These are phyloP conservation scores for Champsocephalus gunnari DNA, from an alignment of 2,797 vertebrate species.

Conservation along the genomic window DNA sequence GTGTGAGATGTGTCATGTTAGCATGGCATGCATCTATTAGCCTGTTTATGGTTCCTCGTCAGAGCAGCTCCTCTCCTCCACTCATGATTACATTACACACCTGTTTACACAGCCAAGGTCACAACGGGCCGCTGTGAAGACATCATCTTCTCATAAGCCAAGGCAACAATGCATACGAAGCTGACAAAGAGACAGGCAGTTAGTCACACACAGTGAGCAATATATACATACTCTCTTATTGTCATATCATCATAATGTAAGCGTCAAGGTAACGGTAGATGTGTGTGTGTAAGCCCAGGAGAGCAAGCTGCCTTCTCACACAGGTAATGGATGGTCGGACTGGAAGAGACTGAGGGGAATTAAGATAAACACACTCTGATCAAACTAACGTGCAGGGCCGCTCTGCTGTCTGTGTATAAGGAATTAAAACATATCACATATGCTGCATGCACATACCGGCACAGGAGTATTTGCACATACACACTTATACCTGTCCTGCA, in stretches of 20 bases:
- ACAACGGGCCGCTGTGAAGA: conserved; percentile 70
- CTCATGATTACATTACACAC: conserved; percentile 77
- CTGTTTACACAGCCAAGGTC: conserved; percentile 78
- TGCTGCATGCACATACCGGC: conserved; percentile 37
- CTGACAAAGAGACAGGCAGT: conserved; percentile 67
- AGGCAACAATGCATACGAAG: conserved; percentile 69
- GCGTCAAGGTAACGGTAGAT: conserved; percentile 54
- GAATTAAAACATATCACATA: conserved; percentile 81
- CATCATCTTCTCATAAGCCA: conserved; percentile 75
- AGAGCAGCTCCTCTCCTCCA: conserved; percentile 60
- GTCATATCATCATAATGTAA: conserved; percentile 75
- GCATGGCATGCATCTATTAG: conserved; percentile 75
- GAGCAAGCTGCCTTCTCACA: conserved; percentile 75
- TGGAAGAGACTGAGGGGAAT: conserved; percentile 81
- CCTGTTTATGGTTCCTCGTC: conserved; percentile 74
- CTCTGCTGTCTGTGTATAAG: conserved; percentile 70
- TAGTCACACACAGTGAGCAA: conserved; percentile 67
- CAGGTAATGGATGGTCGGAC: conserved; percentile 80
- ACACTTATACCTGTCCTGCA: conserved; percentile 25
- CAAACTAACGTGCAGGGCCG: conserved; percentile 66
- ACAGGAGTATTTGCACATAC: conserved; percentile 6
- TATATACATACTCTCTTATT: conserved; percentile 47
- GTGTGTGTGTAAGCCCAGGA: conserved; percentile 62
- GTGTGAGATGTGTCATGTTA: conserved; percentile 71
- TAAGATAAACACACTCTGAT: conserved; percentile 82